Base-by-base conservation (phyloP, 2,888 invertebrate genomes). In the Lasioglossum zephyrum region DNA sequence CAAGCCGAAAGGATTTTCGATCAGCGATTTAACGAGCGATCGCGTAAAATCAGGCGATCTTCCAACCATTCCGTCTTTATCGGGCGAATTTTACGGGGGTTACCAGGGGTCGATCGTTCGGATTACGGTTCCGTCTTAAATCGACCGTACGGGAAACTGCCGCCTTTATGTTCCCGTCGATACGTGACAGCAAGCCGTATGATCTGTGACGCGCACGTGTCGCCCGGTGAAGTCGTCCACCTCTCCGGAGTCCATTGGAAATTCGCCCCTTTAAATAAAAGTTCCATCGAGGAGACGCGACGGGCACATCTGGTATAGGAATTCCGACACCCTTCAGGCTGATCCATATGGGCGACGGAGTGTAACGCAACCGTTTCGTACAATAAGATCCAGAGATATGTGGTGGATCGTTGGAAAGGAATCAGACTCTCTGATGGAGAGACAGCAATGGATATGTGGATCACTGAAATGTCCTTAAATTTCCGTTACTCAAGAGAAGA, bases 1-100 rank as follows among this genome's bases (percentile, higher is more conserved):
- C 18, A 39, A 44, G 31, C 3, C 9, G 47, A 49, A 73, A 39
- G 76, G 79, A 82, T 81, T 82, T 82, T 77, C 82, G 77, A 36
- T 77, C 49, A 49, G 41, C 47, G 86, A 88, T 85, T 81, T 83
- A 88, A 82, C 85, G 72, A 66, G 69, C 82, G 77, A 26, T 72
- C 74, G 77, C 81, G 77, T 86, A 84, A 88, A 88, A 79, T 80
- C 83, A 73, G 82, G 70, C 69, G 79, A 88, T 79, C 75, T 66
- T 41, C 39, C 18, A 39, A 44, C 36, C 53, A 53, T 82, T 77
- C 49, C 72, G 53, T 66, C 74, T 83, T 73, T 77, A 73, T 74
- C 81, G 75, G 73, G 47, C 39, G 63, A 89, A 83, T 81, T 89
- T 89, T 79, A 85, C 74, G 82, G 73, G 66, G n/a, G 69, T 66